phyloP scores from a whole-genome alignment of 2,113 vertebrate genomes.

The Boulengeromyrus knoepffleri region DNA sequence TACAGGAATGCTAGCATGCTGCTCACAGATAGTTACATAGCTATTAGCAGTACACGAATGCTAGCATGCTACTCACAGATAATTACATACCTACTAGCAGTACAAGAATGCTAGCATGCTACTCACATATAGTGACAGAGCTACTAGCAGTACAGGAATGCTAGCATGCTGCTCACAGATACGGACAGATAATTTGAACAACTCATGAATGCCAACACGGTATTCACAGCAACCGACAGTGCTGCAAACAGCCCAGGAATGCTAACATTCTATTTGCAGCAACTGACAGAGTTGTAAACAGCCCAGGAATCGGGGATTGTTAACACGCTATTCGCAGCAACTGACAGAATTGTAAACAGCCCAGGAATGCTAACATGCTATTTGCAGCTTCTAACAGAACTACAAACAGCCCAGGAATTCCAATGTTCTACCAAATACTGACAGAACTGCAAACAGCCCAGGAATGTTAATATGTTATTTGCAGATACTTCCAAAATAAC shows the following conservation, averaged over 20 bases:
- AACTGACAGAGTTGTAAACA: background rate
- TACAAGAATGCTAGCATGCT: background rate
- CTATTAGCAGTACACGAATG: background rate
- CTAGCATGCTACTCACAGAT: background rate
- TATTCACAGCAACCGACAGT: background rate
- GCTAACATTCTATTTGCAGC: background rate
- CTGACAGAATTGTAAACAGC: background rate
- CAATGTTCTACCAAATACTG: background rate
- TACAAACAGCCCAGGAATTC: background rate
- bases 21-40: background rate
- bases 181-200: background rate
- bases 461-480: background rate
- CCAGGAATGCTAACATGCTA: background rate
- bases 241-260: background rate
- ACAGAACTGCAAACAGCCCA: background rate
- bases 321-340: background rate
- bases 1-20: background rate
- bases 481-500: background rate
- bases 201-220: background rate
- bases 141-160: background rate
- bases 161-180: background rate
- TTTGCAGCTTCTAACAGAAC: background rate
- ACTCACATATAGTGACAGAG: background rate
- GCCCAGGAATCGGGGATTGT: background rate
- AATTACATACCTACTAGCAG: background rate